Conservation (phyloP, 23 tunicate species). For the Halocynthia aurantium region DNA sequence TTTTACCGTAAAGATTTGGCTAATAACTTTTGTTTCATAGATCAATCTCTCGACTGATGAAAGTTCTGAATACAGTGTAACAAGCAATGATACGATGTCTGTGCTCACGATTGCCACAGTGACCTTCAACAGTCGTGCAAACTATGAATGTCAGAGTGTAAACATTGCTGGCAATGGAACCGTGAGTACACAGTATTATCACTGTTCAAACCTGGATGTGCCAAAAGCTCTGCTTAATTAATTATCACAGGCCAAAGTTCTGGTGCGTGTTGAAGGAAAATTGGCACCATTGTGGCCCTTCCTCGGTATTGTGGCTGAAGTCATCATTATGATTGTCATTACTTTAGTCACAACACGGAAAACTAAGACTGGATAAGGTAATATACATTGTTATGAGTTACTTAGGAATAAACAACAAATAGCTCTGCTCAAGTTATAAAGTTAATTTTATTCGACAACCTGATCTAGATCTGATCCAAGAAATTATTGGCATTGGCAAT, state of each 20-base stretch:
- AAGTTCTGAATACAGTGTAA: background rate
- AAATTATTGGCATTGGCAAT: too few relatives aligned
- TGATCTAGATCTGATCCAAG: too few relatives aligned
- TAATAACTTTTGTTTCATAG: too few relatives aligned
- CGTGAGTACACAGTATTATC: constrained; percentile 5
- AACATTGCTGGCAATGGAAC: constrained; percentile 7
- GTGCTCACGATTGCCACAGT: constrained; percentile 10
- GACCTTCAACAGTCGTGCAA: background rate
- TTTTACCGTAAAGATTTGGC: too few relatives aligned
- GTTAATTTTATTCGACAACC: background rate
- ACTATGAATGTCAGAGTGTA: constrained; percentile 11
- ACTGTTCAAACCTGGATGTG: background rate
- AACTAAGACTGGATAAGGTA: constrained; percentile 7
- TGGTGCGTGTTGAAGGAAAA: constrained; percentile 16
- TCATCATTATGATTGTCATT: constrained; percentile 5
- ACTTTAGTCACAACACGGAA: constrained; percentile 4
- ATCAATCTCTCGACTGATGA: too few relatives aligned
- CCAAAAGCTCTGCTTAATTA: background rate
- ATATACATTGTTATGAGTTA: background rate
- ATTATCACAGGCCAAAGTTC: constrained; percentile 9
- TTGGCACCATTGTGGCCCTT: constrained; percentile 43
- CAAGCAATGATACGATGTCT: background rate
- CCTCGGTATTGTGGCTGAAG: constrained; percentile 26
- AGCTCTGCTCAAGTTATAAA: background rate
- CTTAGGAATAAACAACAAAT: background rate